These are phyloP conservation scores for Neomorphus geoffroyi DNA, from an alignment of 2,797 vertebrate genomes.

Conservation along the genomic window DNA sequence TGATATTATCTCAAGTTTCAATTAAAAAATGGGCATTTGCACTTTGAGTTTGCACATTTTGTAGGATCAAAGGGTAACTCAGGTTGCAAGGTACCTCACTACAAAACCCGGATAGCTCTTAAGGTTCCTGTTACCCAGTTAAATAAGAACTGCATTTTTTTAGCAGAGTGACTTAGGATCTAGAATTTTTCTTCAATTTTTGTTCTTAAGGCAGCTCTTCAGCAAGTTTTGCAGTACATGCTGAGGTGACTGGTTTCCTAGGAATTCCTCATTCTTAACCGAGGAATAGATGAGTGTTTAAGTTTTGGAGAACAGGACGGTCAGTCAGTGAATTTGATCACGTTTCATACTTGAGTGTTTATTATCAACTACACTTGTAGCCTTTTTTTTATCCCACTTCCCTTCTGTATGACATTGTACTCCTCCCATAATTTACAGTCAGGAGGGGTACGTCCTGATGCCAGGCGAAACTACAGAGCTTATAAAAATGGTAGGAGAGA, in stretches of 20 bases:
- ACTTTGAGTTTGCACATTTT: background rate
- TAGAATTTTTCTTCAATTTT: background rate
- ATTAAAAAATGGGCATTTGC: accelerated
- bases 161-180: background rate
- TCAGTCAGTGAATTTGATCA: background rate
- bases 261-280: background rate
- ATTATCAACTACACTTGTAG: background rate
- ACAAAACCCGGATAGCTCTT: background rate
- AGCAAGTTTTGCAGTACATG: background rate
- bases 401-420: background rate
- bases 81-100: background rate
- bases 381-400: background rate
- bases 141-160: background rate
- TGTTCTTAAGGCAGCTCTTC: background rate
- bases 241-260: background rate
- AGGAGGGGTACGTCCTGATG: background rate
- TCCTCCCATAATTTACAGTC: background rate
- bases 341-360: background rate
- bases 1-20: background rate
- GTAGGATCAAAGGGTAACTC: background rate
- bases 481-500: background rate
- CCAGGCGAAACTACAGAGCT: background rate
- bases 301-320: background rate
- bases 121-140: background rate
- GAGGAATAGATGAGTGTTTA: background rate